Evolutionary conservation across 2,888 invertebrate genomes (phyloP).

Genomic region (Barypeithes pellucidus): DNA sequence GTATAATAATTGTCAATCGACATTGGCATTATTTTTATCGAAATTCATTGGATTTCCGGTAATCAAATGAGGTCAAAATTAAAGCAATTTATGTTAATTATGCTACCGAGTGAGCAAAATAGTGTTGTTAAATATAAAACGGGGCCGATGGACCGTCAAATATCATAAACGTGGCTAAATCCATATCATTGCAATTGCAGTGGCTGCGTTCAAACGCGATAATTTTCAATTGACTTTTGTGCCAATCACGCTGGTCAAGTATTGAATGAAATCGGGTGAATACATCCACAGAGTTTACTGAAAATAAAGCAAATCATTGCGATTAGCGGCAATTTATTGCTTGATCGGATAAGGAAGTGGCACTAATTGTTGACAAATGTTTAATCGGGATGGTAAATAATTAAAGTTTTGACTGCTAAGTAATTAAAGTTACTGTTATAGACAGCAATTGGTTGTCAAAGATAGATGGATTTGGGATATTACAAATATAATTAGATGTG

Average conservation of each 20-base stretch:
- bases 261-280: neutral
- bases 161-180: neutral
- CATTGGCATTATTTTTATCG: no score
- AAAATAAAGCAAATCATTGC: constrained; percentile 17
- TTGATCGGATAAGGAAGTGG: neutral
- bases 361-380: neutral
- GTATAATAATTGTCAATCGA: no score
- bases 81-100: no score
- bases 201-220: neutral
- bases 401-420: neutral
- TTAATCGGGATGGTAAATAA: neutral
- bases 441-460: no score
- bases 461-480: no score
- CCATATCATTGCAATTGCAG: neutral
- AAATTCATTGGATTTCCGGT: no score
- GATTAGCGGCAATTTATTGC: constrained; percentile 5
- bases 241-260: neutral
- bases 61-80: no score
- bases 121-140: no score
- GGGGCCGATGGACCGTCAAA: no score
- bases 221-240: neutral
- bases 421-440: neutral
- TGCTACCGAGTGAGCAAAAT: no score
- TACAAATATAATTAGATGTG: no score
- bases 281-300: neutral